phyloP scores from a whole-genome alignment of 2,888 invertebrate species.

The Prosopocoilus inquinatus region DNA sequence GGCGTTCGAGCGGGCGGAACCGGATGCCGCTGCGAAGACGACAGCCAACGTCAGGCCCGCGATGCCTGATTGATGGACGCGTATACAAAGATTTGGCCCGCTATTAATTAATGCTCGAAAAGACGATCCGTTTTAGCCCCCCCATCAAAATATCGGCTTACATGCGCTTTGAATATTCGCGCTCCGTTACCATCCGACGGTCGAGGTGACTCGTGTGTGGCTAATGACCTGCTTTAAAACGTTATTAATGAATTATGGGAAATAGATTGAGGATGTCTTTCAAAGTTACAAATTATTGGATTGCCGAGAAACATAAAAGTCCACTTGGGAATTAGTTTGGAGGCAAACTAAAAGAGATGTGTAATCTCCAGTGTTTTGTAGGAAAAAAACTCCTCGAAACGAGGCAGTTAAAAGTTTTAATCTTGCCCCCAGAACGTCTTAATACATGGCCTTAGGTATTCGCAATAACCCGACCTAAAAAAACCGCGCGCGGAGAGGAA shows the following conservation, averaged over 20 bases:
- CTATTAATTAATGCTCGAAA: conserved; percentile 27
- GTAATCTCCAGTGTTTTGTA: no score
- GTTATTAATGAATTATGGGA: not conserved
- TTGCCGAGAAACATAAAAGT: no score
- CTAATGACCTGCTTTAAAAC: conserved; percentile 1
- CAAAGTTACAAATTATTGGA: no score
- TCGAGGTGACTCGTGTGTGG: not conserved
- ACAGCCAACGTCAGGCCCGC: conserved; percentile 22
- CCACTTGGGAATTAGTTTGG: no score
- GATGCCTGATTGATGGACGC: conserved; percentile 26
- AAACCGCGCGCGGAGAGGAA: not conserved
- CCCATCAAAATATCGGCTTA: conserved; percentile 22
- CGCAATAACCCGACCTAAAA: no score
- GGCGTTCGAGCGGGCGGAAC: conserved; percentile 13
- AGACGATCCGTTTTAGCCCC: conserved; percentile 20
- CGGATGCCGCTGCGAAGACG: conserved; percentile 18
- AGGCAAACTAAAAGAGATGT: no score
- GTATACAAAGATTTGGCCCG: conserved; percentile 23
- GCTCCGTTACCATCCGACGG: conserved; percentile 1
- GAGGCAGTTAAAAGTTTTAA: no score
- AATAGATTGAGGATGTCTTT: not conserved
- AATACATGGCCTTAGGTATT: no score
- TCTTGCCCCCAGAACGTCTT: no score
- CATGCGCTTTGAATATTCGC: conserved; percentile 5
- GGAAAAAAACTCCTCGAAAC: no score